These are phyloP conservation scores for Mus minutoides DNA, from an alignment of 2,797 vertebrate genomes.

Conservation along the genomic window DNA sequence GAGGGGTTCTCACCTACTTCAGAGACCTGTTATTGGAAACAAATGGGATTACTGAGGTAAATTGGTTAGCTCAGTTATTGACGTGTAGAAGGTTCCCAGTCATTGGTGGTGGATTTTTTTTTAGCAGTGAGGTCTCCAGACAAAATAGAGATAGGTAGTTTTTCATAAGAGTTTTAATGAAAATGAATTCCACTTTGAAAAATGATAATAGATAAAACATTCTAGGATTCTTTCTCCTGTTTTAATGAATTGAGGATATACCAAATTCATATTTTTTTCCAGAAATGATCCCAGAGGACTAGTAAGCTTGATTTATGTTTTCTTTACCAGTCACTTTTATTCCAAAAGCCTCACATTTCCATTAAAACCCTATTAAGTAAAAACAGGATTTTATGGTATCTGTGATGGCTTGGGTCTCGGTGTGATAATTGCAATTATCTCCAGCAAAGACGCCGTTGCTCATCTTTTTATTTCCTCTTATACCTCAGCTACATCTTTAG, in stretches of 20 bases:
- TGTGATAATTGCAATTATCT: conserved; percentile 69
- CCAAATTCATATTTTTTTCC: conserved; percentile 65
- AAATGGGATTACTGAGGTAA: not conserved
- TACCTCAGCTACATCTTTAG: conserved; percentile 18
- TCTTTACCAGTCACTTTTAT: conserved; percentile 74
- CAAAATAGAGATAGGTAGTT: conserved; percentile 27
- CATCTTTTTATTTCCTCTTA: conserved; percentile 35
- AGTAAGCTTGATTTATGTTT: conserved; percentile 73
- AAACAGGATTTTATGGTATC: conserved; percentile 63
- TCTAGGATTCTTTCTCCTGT: conserved; percentile 43
- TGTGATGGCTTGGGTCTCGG: conserved; percentile 55
- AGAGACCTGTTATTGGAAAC: not conserved
- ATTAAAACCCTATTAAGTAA: conserved; percentile 78
- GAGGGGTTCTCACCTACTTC: not conserved
- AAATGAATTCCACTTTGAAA: conserved; percentile 70
- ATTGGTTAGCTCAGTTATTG: not conserved
- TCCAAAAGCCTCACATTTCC: conserved; percentile 65
- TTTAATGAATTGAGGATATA: conserved; percentile 70
- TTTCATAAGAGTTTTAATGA: conserved; percentile 47
- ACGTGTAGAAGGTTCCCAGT: not conserved
- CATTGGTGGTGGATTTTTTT: conserved; percentile 50
- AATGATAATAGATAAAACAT: conserved; percentile 59
- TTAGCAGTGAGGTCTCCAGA: conserved; percentile 8
- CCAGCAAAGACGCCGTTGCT: conserved; percentile 46
- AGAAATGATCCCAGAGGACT: conserved; percentile 61